Percentiles rank a stretch among this genome's conserved stretches.
These are phyloP conservation scores for Zoanthus solanderi DNA, from an alignment of 92 coral and sea anemone species.

Conservation along the genomic window DNA sequence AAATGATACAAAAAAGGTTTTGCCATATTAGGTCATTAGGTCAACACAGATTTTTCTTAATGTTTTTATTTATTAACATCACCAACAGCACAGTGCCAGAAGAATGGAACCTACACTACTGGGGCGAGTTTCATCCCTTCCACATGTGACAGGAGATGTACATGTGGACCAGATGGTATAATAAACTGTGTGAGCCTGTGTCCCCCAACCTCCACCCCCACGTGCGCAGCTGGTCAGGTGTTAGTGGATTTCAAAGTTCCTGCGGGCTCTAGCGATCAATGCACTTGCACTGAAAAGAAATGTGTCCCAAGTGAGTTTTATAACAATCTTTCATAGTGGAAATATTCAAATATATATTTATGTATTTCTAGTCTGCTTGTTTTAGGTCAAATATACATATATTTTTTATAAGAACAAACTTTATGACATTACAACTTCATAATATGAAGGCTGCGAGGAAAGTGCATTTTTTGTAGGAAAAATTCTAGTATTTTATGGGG, in stretches of 20 bases:
- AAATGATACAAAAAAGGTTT: background rate
- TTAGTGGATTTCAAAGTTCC: slow-evolving; percentile 1
- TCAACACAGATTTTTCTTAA: background rate
- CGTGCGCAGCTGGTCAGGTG: slow-evolving; percentile 12
- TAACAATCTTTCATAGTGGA: background rate
- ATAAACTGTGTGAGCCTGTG: background rate
- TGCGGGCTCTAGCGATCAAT: background rate
- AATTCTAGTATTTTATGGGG: too few species aligned
- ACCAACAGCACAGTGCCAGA: background rate
- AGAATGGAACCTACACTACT: slow-evolving; percentile 1
- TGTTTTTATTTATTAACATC: background rate
- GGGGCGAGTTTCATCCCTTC: background rate
- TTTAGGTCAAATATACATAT: too few species aligned
- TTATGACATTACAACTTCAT: too few species aligned
- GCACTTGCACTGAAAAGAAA: background rate
- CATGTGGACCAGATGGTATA: slow-evolving; percentile 1
- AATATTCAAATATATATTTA: background rate
- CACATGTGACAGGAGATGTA: background rate
- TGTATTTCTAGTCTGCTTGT: too few species aligned
- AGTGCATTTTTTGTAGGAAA: too few species aligned
- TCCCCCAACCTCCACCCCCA: background rate
- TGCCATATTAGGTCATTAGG: background rate
- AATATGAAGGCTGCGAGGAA: too few species aligned
- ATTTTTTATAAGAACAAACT: too few species aligned
- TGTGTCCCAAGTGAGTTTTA: slow-evolving; percentile 4